Conservation (phyloP, 2,888 invertebrate species). For the Idaea biselata region DNA sequence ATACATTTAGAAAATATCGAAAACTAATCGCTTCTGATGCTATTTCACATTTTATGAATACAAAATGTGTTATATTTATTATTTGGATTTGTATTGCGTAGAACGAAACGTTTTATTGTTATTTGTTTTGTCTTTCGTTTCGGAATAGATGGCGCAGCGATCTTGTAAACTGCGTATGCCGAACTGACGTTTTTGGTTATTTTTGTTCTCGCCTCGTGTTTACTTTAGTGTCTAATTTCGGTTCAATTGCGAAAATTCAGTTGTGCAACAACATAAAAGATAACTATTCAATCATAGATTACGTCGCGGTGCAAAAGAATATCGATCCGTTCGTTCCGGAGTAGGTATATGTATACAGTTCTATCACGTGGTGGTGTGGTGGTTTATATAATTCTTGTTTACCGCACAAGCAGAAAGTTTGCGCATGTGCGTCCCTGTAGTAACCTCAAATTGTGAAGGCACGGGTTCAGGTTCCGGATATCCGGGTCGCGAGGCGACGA, state of each 20-base stretch:
- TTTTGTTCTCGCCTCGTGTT: slow-evolving; percentile 81
- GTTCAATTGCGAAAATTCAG: slow-evolving; percentile 71
- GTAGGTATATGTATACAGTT: slow-evolving; percentile 78
- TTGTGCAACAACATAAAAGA: slow-evolving; percentile 68
- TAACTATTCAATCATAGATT: slow-evolving; percentile 56
- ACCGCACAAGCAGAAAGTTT: slow-evolving; percentile 79
- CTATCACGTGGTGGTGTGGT: slow-evolving; percentile 81
- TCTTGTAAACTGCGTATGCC: slow-evolving; percentile 78
- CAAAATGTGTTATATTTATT: neutral
- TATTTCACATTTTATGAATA: neutral
- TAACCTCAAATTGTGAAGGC: slow-evolving; percentile 78
- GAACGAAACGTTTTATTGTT: slow-evolving; percentile 47
- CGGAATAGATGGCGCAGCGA: slow-evolving; percentile 75
- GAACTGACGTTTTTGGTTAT: slow-evolving; percentile 81
- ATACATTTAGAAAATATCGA: neutral
- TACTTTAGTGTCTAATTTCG: slow-evolving; percentile 80
- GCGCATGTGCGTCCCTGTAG: slow-evolving; percentile 81
- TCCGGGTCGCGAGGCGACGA: slow-evolving; percentile 71
- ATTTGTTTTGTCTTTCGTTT: slow-evolving; percentile 58
- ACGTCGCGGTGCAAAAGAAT: slow-evolving; percentile 49
- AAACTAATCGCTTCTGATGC: neutral
- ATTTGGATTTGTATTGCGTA: slow-evolving; percentile 31
- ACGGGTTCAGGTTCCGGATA: slow-evolving; percentile 77
- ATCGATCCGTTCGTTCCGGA: slow-evolving; percentile 72
- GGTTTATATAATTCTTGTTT: slow-evolving; percentile 82